Conservation (phyloP, 2,113 vertebrate species). For the Paralichthys olivaceus region DNA sequence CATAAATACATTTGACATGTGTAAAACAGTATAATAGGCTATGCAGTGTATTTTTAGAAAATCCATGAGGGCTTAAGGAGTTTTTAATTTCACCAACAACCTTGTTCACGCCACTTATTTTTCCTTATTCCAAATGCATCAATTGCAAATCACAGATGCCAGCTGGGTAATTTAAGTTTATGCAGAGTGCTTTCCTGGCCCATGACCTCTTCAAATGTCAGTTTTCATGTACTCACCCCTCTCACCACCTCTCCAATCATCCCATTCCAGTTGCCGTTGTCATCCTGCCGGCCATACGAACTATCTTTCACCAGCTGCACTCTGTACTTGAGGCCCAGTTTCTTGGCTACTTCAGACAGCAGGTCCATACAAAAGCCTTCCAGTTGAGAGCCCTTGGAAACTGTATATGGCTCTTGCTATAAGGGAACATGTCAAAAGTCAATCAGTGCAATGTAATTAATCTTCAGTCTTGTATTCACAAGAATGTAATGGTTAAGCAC, state of each 20-base stretch:
- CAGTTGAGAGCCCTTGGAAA: conserved; percentile 79
- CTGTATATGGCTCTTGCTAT: conserved; percentile 89
- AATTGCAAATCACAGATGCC: background rate
- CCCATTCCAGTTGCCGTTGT: conserved; percentile 87
- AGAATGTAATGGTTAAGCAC: background rate
- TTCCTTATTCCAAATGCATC: background rate
- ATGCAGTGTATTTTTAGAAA: background rate
- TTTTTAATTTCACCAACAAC: background rate
- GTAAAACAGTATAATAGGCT: background rate
- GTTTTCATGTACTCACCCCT: conserved; percentile 75
- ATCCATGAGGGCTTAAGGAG: too few relatives aligned
- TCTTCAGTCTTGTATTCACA: conserved; percentile 1
- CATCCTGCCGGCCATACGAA: conserved; percentile 80
- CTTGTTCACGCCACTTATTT: background rate
- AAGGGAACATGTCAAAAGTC: background rate
- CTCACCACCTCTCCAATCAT: conserved; percentile 89
- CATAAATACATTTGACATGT: background rate
- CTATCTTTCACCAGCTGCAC: conserved; percentile 86
- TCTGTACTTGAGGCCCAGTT: conserved; percentile 85
- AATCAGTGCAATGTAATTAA: background rate
- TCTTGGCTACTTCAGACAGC: conserved; percentile 83
- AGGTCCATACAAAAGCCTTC: conserved; percentile 92
- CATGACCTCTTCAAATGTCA: background rate
- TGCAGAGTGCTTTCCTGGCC: background rate
- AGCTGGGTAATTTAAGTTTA: conserved; percentile 1